These are phyloP conservation scores for Trypoxylus dichotomus DNA, from an alignment of 1,140 invertebrate species.

Conservation along the genomic window DNA sequence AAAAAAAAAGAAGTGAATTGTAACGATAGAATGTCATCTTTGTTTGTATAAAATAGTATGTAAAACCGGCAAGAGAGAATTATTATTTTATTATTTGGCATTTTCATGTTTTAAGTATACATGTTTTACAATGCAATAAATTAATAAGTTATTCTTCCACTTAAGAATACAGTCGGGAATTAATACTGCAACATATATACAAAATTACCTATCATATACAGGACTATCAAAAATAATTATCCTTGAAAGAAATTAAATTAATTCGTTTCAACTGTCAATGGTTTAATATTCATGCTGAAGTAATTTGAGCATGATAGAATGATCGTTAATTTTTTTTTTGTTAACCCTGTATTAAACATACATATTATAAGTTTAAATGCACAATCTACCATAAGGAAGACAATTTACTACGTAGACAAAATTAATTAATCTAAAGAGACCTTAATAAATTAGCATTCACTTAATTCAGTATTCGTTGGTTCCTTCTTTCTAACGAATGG, in stretches of 20 bases:
- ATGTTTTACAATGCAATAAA: conserved; percentile 11
- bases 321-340: not conserved
- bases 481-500: conserved; percentile 64
- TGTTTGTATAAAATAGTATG: conserved; percentile 1
- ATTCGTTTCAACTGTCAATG: not conserved
- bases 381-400: conserved; percentile 13
- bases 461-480: not conserved
- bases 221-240: conserved; percentile 3
- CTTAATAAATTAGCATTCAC: conserved; percentile 5
- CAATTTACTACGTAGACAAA: conserved; percentile 5
- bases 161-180: not conserved
- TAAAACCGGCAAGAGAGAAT: conserved; percentile 14
- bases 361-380: conserved; percentile 5
- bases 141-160: not conserved
- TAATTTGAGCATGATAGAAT: not conserved
- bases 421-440: no score
- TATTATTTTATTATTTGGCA: conserved; percentile 14
- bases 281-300: not conserved
- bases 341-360: conserved; percentile 22
- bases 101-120: conserved; percentile 6
- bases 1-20: conserved; percentile 15
- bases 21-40: not conserved
- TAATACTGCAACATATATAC: conserved; percentile 23
- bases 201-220: conserved; percentile 14
- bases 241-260: not conserved